Percentiles rank a stretch among this genome's conserved stretches.
phyloP scores from a whole-genome alignment of 2,113 vertebrate genomes.

The Gobio gobio region DNA sequence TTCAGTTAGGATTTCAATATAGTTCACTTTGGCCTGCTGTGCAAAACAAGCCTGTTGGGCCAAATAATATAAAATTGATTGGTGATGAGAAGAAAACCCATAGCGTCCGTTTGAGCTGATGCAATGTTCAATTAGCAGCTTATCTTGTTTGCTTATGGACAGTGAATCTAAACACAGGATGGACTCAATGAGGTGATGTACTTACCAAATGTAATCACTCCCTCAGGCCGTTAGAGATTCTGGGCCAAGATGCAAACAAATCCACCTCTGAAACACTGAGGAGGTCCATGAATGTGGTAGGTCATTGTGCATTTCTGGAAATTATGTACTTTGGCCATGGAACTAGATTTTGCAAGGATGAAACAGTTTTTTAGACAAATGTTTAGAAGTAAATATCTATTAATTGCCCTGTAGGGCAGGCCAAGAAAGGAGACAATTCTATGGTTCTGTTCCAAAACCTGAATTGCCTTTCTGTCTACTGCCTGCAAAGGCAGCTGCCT shows the following conservation, averaged over 20 bases:
- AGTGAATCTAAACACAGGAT: constrained; percentile 54
- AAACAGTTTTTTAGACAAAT: constrained; percentile 5
- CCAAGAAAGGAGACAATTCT: background rate
- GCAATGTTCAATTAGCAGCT: constrained; percentile 54
- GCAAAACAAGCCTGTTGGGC: background rate
- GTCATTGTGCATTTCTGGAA: background rate
- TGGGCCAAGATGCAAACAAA: background rate
- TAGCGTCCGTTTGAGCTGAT: constrained; percentile 41
- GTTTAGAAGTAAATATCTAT: background rate
- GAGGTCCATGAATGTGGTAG: background rate
- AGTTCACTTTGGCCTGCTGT: background rate
- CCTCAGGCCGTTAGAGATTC: constrained; percentile 13
- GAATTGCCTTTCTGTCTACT: background rate
- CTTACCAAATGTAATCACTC: constrained; percentile 33
- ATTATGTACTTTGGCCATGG: background rate
- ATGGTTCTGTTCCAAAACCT: background rate
- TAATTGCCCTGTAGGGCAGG: background rate
- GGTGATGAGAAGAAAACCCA: constrained; percentile 31
- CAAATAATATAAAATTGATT: constrained; percentile 57
- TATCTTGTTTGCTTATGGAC: constrained; percentile 16
- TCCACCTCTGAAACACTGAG: background rate
- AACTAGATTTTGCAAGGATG: background rate
- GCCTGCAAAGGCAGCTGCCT: background rate
- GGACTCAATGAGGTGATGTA: constrained; percentile 53
- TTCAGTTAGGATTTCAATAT: too few species aligned